phyloP scores from a whole-genome alignment of 2,888 invertebrate species.

The Chaitophorus viminalis region DNA sequence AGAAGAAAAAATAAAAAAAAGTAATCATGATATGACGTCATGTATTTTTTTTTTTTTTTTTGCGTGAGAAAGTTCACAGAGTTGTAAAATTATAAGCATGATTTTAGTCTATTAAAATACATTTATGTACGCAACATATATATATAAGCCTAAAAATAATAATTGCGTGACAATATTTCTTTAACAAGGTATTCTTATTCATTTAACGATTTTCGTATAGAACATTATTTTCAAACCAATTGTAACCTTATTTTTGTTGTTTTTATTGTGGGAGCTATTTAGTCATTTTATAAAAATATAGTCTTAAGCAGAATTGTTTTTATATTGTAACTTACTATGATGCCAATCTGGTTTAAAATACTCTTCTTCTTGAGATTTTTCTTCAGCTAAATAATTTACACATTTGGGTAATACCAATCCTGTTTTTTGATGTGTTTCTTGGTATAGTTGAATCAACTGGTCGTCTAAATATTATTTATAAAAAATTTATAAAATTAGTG shows the following conservation, averaged over 20 bases:
- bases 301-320: too few relatives aligned
- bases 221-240: neutral
- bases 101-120: conserved; percentile 8
- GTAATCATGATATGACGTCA: neutral
- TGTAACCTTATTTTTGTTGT: neutral
- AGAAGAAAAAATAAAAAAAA: neutral
- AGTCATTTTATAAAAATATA: too few relatives aligned
- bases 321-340: conserved; percentile 66
- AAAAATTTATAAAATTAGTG: too few relatives aligned
- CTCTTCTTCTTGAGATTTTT: conserved; percentile 75
- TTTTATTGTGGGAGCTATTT: neutral
- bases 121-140: neutral
- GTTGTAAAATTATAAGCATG: neutral
- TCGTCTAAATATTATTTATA: conserved; percentile 74
- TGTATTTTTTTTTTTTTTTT: neutral
- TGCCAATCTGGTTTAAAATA: conserved; percentile 82
- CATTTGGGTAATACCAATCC: conserved; percentile 70
- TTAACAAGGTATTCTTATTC: neutral
- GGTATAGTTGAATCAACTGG: conserved; percentile 76
- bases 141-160: neutral
- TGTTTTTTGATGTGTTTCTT: conserved; percentile 75
- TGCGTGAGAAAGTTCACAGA: neutral
- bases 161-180: conserved; percentile 17
- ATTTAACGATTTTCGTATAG: conserved; percentile 21
- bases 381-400: conserved; percentile 82